Evolutionary conservation across 2,888 invertebrate genomes (phyloP).

Genomic region (Geophilus truncorum): DNA sequence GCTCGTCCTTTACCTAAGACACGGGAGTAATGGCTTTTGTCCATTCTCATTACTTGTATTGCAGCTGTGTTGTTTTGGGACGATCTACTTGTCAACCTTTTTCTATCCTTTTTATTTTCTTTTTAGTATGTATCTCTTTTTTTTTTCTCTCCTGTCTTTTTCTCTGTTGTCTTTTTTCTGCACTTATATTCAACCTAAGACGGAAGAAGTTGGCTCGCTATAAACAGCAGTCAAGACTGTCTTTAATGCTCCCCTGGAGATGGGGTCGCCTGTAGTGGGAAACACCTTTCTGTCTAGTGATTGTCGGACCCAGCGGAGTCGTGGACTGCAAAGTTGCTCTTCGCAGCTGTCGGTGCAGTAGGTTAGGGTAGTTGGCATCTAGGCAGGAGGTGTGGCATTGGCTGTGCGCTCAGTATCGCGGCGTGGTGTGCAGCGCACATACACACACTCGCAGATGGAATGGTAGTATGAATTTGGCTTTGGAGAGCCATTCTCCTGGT

Average conservation of each 20-base stretch:
- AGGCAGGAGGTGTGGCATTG: not conserved
- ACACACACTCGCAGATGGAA: not conserved
- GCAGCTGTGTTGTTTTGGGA: slow-evolving; percentile 4
- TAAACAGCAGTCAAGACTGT: not conserved
- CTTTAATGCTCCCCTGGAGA: not conserved
- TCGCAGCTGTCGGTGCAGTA: not conserved
- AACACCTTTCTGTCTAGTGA: slow-evolving; percentile 10
- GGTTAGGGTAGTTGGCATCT: not conserved
- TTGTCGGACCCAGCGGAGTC: not conserved
- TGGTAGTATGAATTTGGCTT: slow-evolving; percentile 1
- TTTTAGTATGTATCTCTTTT: not conserved
- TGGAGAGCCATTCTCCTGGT: not conserved
- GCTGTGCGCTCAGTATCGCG: not conserved
- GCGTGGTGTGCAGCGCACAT: not conserved
- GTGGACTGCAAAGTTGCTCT: not conserved
- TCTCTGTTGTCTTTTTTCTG: not conserved
- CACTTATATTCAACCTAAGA: not conserved
- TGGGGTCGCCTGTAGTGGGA: not conserved
- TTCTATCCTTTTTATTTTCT: too few species aligned
- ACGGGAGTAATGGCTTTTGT: not conserved
- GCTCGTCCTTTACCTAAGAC: not conserved
- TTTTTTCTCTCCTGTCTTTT: not conserved
- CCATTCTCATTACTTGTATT: slow-evolving; percentile 4
- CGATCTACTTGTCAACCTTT: not conserved
- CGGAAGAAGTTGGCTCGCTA: not conserved